A percentile compares a stretch with the other conserved stretches of the same genome.
These are phyloP conservation scores for roundworm (Caenorhabditis elegans) DNA, from an alignment of 1,140 invertebrate species.

Conservation along the genomic window DNA sequence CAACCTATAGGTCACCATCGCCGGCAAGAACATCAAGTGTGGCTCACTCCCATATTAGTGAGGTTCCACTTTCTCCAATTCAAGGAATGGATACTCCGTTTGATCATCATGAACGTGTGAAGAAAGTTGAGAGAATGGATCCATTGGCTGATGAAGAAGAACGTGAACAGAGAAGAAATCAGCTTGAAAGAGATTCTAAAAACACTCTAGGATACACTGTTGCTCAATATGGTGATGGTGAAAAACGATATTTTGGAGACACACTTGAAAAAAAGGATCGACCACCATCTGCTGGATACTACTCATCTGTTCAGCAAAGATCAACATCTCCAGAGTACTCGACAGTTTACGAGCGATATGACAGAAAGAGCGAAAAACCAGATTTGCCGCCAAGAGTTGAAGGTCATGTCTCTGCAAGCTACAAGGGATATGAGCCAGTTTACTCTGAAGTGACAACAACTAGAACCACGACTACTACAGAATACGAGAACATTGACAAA, in stretches of 20 bases:
- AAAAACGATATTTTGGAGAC: conserved; percentile 38
- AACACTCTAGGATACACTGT: conserved; percentile 41
- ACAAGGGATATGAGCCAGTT: conserved; percentile 4
- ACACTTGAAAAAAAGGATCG: conserved; percentile 30
- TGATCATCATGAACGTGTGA: neutral
- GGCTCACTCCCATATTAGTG: neutral
- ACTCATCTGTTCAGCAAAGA: neutral
- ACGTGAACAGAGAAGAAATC: conserved; percentile 9
- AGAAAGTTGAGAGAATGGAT: conserved; percentile 40
- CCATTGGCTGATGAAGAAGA: conserved; percentile 38
- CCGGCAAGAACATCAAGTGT: conserved; percentile 9
- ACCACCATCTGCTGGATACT: conserved; percentile 3
- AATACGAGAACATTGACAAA: conserved; percentile 34
- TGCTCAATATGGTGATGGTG: conserved; percentile 37
- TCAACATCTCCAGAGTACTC: conserved; percentile 35
- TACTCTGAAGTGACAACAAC: conserved; percentile 7
- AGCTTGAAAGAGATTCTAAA: conserved; percentile 12
- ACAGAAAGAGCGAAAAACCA: neutral
- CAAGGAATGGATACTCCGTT: conserved; percentile 19
- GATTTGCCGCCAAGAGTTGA: conserved; percentile 13
- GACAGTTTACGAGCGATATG: conserved; percentile 39
- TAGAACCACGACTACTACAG: conserved; percentile 21
- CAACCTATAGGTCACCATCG: conserved; percentile 16
- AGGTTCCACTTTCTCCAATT: neutral
- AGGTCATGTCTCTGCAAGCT: neutral